Evolutionary conservation across 2,797 vertebrate species (phyloP), one percentile per base, ranked within the genome.

Genomic region (Gobionotothen gibberifrons): DNA sequence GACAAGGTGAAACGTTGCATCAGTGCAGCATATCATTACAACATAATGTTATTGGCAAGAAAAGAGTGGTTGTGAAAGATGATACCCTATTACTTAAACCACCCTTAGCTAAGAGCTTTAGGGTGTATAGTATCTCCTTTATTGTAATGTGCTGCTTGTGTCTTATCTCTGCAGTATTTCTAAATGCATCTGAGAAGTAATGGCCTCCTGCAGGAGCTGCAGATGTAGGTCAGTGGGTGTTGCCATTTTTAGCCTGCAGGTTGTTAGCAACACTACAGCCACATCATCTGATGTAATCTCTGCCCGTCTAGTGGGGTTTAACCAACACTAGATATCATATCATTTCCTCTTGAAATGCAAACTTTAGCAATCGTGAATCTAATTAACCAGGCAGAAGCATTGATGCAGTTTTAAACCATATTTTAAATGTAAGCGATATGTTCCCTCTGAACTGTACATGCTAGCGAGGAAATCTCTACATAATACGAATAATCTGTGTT

Each of bases 161-260:
- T 5, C n/a, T 40, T 5, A 13, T 62, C 17, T 58, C 47, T 73
- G 63, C 59, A 15, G 48, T 52, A 9, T 29, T 8, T 53, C 10
- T 47, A 51, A 48, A n/a, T 40, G 22, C 15, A 22, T 39, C 29
- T 60, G 10, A 56, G 52, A 32, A 19, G 10, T 17, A 13, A 14
- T 40, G 48, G 75, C 48, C 13, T 54, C 61, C 43, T 66, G 36
- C 72, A 73, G 76, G 48, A 76, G 78, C 59, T 39, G 42, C 57
- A 72, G 10, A 92, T 90, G 71, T 92, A 82, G 89, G 92, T 91
- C 91, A 90, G 86, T 91, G 82, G 79, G 87, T 89, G 81, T 36
- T 77, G 58, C 40, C 53, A 81, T 87, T 69, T 86, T 87, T 85
- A 86, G 72, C 53, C 49, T 67, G 48, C 62, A 72, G 51, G 39